Evolutionary conservation across 1,140 invertebrate genomes (phyloP).

Genomic region (Brachionus rubens): DNA sequence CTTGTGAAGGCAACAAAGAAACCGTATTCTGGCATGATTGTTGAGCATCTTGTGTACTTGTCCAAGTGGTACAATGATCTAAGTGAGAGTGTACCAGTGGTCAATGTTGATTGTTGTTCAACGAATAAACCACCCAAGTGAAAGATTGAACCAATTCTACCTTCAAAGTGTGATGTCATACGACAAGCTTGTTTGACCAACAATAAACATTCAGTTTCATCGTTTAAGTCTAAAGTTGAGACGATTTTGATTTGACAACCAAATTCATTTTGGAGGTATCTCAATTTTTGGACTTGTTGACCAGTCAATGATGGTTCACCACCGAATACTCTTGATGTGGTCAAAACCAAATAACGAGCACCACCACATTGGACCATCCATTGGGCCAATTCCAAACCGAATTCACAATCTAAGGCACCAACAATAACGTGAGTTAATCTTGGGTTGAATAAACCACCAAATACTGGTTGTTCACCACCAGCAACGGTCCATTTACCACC

Average conservation of each 20-base stretch:
- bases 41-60: neutral
- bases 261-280: conserved; percentile 29
- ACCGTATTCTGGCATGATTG: conserved; percentile 33
- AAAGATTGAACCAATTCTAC: conserved; percentile 2
- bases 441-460: neutral
- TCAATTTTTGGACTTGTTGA: conserved; percentile 16
- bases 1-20: conserved; percentile 21
- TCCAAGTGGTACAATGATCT: neutral
- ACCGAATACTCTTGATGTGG: neutral
- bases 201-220: conserved; percentile 6
- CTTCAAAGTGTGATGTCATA: conserved; percentile 33
- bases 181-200: conserved; percentile 5
- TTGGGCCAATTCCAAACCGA: conserved; percentile 26
- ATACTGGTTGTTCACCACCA: neutral
- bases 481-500: no score
- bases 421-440: conserved; percentile 3
- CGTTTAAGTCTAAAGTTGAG: conserved; percentile 19
- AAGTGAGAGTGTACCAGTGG: neutral
- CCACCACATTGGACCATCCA: conserved; percentile 34
- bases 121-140: conserved; percentile 1
- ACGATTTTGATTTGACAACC: conserved; percentile 21
- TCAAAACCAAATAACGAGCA: conserved; percentile 16
- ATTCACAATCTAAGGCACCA: conserved; percentile 29
- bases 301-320: neutral
- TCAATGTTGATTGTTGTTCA: neutral